phyloP scores from a whole-genome alignment of 2,797 vertebrate species.

The Synaphobranchus kaupii region DNA sequence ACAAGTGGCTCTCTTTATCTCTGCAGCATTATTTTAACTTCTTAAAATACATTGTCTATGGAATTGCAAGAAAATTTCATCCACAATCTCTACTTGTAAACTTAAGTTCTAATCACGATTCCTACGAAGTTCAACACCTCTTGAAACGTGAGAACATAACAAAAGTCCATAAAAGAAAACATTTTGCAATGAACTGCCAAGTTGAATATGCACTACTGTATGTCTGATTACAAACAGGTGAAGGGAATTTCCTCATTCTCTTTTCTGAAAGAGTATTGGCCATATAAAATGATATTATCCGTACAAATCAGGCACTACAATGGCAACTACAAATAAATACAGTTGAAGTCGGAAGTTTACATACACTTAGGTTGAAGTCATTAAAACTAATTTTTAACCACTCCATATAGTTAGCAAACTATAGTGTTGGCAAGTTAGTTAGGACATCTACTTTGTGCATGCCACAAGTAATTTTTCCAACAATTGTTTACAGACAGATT shows the following conservation, averaged over 20 bases:
- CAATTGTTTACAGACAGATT: too few relatives aligned
- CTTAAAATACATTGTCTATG: not conserved
- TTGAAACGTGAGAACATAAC: not conserved
- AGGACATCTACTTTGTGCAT: too few relatives aligned
- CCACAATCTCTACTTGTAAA: not conserved
- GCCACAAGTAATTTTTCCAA: too few relatives aligned
- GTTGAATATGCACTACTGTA: not conserved
- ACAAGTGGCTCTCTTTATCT: not conserved
- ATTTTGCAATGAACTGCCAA: constrained; percentile 2
- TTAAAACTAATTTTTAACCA: too few relatives aligned
- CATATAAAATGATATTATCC: not conserved
- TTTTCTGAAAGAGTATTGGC: not conserved
- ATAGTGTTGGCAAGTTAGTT: too few relatives aligned
- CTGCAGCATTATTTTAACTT: not conserved
- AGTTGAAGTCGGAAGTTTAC: too few relatives aligned
- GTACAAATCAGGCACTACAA: not conserved
- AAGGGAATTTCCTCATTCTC: not conserved
- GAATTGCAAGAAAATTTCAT: not conserved
- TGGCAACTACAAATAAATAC: not conserved
- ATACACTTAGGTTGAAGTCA: too few relatives aligned
- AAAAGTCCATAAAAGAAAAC: not conserved
- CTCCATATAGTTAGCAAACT: too few relatives aligned
- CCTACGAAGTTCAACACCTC: not conserved
- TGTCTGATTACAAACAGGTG: not conserved
- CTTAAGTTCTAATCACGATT: not conserved